phyloP scores from a whole-genome alignment of 2,797 vertebrate species.

The Catamblyrhynchus diadema region DNA sequence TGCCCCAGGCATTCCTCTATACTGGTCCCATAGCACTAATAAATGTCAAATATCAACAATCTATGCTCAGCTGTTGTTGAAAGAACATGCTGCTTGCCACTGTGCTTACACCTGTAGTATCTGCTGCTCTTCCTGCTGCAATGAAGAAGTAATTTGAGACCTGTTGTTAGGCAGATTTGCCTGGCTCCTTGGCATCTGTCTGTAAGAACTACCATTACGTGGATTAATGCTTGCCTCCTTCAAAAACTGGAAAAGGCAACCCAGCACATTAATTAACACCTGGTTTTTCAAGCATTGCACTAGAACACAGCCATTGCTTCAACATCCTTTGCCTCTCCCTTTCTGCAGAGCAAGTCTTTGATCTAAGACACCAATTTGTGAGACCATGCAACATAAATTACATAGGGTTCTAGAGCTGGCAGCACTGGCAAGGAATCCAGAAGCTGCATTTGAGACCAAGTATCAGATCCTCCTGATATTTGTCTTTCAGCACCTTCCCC shows the following conservation, averaged over 20 bases:
- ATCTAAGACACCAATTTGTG: neutral
- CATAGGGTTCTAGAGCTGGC: neutral
- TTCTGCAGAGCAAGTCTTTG: neutral
- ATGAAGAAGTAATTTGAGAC: neutral
- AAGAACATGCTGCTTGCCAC: neutral
- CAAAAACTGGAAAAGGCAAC: neutral
- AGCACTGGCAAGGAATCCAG: neutral
- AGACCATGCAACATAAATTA: neutral
- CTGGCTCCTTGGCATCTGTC: neutral
- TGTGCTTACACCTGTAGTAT: neutral
- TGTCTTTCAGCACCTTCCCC: neutral
- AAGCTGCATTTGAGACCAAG: neutral
- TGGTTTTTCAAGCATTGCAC: neutral
- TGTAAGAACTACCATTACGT: neutral
- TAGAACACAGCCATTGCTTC: neutral
- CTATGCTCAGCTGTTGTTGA: neutral
- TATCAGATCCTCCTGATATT: neutral
- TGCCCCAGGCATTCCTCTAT: neutral
- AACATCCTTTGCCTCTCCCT: neutral
- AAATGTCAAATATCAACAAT: neutral
- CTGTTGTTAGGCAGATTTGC: neutral
- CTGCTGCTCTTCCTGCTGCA: neutral
- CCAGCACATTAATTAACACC: neutral
- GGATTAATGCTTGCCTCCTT: neutral
- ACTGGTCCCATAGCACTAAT: neutral